Base-by-base conservation (phyloP, 1,140 invertebrate species). In the Pseudoatta argentina region DNA sequence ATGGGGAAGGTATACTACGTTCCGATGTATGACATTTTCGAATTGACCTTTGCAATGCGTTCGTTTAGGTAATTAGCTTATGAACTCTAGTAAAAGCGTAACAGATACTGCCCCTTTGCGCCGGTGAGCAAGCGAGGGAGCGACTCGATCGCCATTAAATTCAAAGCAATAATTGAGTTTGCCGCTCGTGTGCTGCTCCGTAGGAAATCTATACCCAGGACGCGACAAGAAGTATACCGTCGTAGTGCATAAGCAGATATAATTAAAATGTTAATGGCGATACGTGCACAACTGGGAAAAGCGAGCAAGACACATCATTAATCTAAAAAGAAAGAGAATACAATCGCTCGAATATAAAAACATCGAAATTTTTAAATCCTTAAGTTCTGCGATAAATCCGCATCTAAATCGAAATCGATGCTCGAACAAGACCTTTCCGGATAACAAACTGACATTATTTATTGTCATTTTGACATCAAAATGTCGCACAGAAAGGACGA, bases 51-150 rank as follows among this genome's bases (percentile, higher is more conserved):
- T 12, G 39, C 48, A 59, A 34, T 63, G 39, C 79, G 18, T 77
- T 77, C 86, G 89, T 92, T 24, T 91, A 92, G 86, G 88, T 92
- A 92, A 93, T 93, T 92, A 91, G 73, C 91, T 92, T 91, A 88
- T 87, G 79, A 57, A 88, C 39, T 55, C 75, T 39, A 63, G 27
- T 27, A 66, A 67, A 79, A 79, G 83, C 59, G 24, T 78, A 67
- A 78, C 64, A 55, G 34, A 55, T 55, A 79, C 24, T 34, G 83
- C 30, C 7, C n/a, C 55, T 82, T 82, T 59, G 53, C 27, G 48
- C n/a, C 5, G 12, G 59, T n/a, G 61, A 66, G 44, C 18, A 10
- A 69, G 44, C 55, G 27, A 86, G 12, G 21, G 14, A 53, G 44
- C 53, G 63, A 77, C 72, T 77, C 77, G 77, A 67, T 86, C 55